Percentiles rank a stretch among this genome's conserved stretches.
Conservation (phyloP, 2,113 vertebrate species). For the Odocoileus virginianus region DNA sequence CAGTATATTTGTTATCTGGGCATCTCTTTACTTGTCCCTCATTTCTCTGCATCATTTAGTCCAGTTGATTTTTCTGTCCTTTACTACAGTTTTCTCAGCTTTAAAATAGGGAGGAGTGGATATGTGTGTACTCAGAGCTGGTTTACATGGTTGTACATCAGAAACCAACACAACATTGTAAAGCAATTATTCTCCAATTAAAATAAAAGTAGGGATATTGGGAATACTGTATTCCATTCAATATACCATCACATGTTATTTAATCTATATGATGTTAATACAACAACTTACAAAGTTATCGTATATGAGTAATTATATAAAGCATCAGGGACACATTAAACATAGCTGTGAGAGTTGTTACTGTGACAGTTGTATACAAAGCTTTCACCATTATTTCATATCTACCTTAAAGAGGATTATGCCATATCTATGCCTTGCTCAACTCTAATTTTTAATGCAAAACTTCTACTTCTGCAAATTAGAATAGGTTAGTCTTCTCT, state of each 20-base stretch:
- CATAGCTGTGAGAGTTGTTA: background rate
- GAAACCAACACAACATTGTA: background rate
- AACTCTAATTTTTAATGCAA: background rate
- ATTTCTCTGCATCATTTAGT: background rate
- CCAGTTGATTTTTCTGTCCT: background rate
- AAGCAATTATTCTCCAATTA: background rate
- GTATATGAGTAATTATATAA: background rate
- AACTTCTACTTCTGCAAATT: no score
- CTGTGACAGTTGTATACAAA: background rate
- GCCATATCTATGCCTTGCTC: background rate
- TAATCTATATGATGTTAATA: background rate
- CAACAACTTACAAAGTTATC: background rate
- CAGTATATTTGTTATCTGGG: background rate
- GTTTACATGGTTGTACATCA: background rate
- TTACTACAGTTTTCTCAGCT: background rate
- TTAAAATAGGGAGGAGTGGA: background rate
- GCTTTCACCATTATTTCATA: background rate
- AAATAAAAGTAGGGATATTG: background rate
- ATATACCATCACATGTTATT: background rate
- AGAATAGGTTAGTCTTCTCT: no score
- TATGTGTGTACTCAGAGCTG: rapidly evolving
- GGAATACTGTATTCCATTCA: background rate
- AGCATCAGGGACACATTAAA: background rate
- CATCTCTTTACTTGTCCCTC: background rate
- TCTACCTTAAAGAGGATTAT: background rate